Evolutionary conservation across 2,888 invertebrate species (phyloP).

Genomic region (Sympetrum striolatum): DNA sequence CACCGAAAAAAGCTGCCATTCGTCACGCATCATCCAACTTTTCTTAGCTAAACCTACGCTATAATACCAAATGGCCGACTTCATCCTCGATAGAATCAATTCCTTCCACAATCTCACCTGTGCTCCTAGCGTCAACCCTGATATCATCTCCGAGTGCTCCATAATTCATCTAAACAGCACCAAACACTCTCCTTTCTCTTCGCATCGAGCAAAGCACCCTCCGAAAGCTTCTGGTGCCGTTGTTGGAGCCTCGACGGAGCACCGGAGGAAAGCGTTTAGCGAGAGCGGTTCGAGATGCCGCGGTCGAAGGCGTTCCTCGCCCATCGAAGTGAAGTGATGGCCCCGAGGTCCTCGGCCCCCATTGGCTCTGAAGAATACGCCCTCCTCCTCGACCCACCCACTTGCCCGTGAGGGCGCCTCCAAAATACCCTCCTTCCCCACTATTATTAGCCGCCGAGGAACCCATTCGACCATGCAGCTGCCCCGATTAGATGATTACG

Average conservation of each 20-base stretch:
- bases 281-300: neutral
- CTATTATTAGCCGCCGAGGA: neutral
- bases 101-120: no score
- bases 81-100: no score
- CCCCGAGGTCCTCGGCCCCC: conserved; percentile 16
- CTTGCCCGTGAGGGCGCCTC: neutral
- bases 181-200: no score
- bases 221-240: no score
- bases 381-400: conserved; percentile 30
- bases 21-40: no score
- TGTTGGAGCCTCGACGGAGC: neutral
- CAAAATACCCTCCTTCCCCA: neutral
- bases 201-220: no score
- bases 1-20: no score
- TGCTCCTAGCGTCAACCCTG: no score
- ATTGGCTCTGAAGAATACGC: conserved; percentile 46
- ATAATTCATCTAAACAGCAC: no score
- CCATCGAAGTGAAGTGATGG: conserved; percentile 19
- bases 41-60: no score
- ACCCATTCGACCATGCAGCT: neutral
- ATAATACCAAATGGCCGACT: no score
- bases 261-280: neutral
- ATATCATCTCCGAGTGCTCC: no score
- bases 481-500: neutral
- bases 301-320: conserved; percentile 30